Base-by-base conservation (phyloP, 2,888 invertebrate species). In the Diachrysia chrysitis region DNA sequence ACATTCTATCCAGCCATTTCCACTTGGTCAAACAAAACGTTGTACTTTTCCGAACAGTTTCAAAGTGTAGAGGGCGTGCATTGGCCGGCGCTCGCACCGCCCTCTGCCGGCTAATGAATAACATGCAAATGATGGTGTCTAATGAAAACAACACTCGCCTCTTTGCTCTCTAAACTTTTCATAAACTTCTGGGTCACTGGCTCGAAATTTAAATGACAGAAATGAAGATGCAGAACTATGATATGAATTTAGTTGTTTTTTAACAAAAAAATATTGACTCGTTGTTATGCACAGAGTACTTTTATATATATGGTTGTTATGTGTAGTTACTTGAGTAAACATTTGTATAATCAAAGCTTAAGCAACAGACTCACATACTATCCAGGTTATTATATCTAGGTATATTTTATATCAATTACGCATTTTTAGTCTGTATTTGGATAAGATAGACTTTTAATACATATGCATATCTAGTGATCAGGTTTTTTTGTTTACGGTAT, bases 41-140 rank as follows among this genome's bases (percentile, higher is more conserved):
- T 63, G 73, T 83, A 76, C 74, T 81, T 83, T 81, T 78, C 69
- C 66, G 42, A 64, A 70, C 65, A 72, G 66, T 76, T 70, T 61
- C 66, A 72, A 76, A 74, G 79, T 69, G 69, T 63, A 72, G 69
- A 69, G 76, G 72, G 79, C 72, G 77, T 73, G 58, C 29, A 53
- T 63, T 32, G 73, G 63, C 58, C 68, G 70, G 71, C 70, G 69
- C 63, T 63, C 54, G 79, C 69, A 63, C 79, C 87, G 86, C 87
- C 90, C 85, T 79, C 79, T 65, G 74, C 70, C 76, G 75, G 78
- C 89, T 92, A 93, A 93, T 93, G 93, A 93, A 93, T 92, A 92
- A 90, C 91, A 93, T 93, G 93, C 93, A 93, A 93, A 93, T 93
- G 87, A 82, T 85, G 83, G 78, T 81, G 88, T 87, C 88, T 92